Conservation (phyloP, 2,797 vertebrate species). For the Enteromius argenteus region DNA sequence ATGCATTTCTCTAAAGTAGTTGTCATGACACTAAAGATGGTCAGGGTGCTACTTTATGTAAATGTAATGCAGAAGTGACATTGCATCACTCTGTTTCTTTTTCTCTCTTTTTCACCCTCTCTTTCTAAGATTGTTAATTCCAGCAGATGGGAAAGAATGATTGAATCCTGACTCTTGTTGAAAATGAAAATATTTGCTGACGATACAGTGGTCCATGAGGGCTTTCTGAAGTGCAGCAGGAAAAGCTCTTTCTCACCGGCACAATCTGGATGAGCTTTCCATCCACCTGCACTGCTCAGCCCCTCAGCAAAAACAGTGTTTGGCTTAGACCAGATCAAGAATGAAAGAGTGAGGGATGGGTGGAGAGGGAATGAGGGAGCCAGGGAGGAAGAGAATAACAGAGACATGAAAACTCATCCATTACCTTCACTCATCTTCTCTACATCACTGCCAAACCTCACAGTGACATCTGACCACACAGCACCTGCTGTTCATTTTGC, state of each 20-base stretch:
- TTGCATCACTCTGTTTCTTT: constrained; percentile 30
- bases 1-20: constrained; percentile 14
- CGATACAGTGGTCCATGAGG: constrained; percentile 62
- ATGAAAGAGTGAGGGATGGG: constrained; percentile 28
- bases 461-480: constrained; percentile 22
- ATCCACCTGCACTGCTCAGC: constrained; percentile 28
- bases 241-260: constrained; percentile 44
- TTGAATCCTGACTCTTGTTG: constrained; percentile 65
- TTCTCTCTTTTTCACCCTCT: constrained; percentile 1
- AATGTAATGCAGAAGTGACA: constrained; percentile 26
- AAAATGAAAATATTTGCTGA: constrained; percentile 70
- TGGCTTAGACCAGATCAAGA: constrained; percentile 34
- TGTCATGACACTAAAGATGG: constrained; percentile 9
- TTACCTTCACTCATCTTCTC: constrained; percentile 39
- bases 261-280: constrained; percentile 35
- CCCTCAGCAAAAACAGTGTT: constrained; percentile 31
- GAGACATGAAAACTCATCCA: constrained; percentile 41
- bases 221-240: constrained; percentile 47
- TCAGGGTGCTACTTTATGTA: constrained; percentile 25
- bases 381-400: constrained; percentile 33
- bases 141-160: constrained; percentile 67
- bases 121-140: constrained; percentile 69
- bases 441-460: constrained; percentile 50
- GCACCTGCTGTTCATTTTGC: constrained; percentile 45
- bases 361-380: constrained; percentile 19